phyloP scores from a whole-genome alignment of 1,140 invertebrate genomes.

The Chionoecetes opilio region DNA sequence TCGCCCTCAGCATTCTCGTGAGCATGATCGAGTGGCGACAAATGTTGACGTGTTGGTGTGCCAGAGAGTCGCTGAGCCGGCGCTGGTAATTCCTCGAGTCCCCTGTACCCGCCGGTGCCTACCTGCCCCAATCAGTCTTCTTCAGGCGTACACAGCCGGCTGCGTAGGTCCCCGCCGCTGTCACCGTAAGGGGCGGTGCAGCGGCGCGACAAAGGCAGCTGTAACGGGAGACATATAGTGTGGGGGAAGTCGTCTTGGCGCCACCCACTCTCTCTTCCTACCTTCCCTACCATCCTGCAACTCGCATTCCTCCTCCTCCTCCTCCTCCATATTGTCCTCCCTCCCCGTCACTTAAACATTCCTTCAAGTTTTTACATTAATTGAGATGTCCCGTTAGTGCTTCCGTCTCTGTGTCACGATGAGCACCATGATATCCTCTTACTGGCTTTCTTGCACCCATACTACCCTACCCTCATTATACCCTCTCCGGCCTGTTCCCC shows the following conservation, averaged over 20 bases:
- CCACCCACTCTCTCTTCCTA: not conserved
- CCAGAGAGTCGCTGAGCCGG: not conserved
- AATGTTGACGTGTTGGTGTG: not conserved
- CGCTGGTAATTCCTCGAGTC: not conserved
- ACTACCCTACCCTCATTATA: not conserved
- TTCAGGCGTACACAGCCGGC: too few relatives aligned
- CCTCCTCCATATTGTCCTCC: not conserved
- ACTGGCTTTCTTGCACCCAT: not conserved
- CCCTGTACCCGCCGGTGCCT: not conserved
- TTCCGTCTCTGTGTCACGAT: not conserved
- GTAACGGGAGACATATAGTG: not conserved
- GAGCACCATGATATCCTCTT: not conserved
- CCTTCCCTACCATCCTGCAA: not conserved
- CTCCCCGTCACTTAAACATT: not conserved
- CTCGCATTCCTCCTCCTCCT: not conserved
- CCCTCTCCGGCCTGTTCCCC: not conserved
- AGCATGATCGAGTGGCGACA: not conserved
- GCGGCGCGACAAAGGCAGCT: slow-evolving; percentile 23
- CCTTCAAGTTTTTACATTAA: not conserved
- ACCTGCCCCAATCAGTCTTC: not conserved
- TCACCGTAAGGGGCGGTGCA: too few relatives aligned
- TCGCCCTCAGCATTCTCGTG: not conserved
- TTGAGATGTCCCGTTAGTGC: not conserved
- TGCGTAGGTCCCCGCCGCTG: not conserved
- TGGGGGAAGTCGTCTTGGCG: not conserved